Percentiles rank a stretch among this genome's conserved stretches.
Conservation (phyloP, 2,113 vertebrate genomes). For the Phocoena sinus region DNA sequence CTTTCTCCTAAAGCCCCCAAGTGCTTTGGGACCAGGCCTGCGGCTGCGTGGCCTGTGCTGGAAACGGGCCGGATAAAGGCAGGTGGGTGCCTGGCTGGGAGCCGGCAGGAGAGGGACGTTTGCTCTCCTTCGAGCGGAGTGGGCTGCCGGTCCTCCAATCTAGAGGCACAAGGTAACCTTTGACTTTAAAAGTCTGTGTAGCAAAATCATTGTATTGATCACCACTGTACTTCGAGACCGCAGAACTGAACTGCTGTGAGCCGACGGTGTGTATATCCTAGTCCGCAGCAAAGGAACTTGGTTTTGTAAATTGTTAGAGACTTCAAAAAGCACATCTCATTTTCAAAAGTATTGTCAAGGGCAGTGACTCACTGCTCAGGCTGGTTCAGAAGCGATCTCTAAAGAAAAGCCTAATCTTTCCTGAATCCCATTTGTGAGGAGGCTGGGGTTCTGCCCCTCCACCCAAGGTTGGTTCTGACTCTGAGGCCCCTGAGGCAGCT, state of each 20-base stretch:
- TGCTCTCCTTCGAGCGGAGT: accelerated
- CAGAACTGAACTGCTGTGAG: not conserved
- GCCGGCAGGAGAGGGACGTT: accelerated
- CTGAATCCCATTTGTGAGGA: not conserved
- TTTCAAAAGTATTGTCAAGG: not conserved
- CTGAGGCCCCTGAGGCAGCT: not conserved
- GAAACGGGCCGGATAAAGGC: not conserved
- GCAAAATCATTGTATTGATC: not conserved
- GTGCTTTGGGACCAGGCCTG: not conserved
- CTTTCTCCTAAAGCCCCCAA: not conserved
- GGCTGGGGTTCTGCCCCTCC: not conserved
- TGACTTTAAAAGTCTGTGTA: not conserved
- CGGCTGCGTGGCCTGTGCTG: accelerated
- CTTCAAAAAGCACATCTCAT: not conserved
- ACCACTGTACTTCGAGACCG: not conserved
- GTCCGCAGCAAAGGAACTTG: not conserved
- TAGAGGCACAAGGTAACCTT: not conserved
- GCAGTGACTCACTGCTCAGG: not conserved
- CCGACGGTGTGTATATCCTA: accelerated
- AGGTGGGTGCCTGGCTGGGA: not conserved
- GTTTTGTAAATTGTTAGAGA: not conserved
- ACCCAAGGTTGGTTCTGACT: not conserved
- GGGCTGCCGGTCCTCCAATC: accelerated
- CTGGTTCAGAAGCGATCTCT: not conserved
- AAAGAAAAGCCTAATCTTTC: not conserved